A percentile compares a stretch with the other conserved stretches of the same genome.
Evolutionary conservation across 2,113 vertebrate genomes (phyloP).

Genomic region (Rostratula benghalensis): DNA sequence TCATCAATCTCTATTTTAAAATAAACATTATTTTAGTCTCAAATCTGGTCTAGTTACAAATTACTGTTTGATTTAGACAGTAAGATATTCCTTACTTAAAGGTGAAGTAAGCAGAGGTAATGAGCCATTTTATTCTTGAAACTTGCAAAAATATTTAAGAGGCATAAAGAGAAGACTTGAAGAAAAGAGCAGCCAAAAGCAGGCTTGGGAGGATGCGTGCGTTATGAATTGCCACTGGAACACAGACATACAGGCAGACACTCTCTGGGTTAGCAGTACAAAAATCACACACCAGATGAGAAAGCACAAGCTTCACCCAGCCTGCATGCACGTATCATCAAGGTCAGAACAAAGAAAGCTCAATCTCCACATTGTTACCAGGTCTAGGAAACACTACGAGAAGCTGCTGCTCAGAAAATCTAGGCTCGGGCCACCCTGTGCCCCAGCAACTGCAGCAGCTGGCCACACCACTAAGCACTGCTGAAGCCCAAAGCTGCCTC

Average conservation of each 20-base stretch:
- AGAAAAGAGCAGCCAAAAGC: not conserved
- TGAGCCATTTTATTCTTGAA: not conserved
- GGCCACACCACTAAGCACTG: accelerated
- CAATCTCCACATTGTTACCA: not conserved
- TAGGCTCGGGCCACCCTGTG: not conserved
- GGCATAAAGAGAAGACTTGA: not conserved
- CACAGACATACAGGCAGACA: not conserved
- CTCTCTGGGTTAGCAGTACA: not conserved
- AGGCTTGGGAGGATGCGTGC: accelerated
- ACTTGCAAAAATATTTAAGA: not conserved
- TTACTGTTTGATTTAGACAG: not conserved
- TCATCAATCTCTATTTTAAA: not conserved
- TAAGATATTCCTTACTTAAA: not conserved
- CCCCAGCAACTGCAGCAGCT: not conserved
- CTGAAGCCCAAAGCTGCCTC: not conserved
- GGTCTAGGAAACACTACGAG: not conserved
- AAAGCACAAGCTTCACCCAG: not conserved
- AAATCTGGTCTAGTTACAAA: not conserved
- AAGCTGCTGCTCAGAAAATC: not conserved
- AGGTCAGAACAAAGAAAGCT: not conserved
- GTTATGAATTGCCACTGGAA: not conserved
- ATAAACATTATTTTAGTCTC: not conserved
- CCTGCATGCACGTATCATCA: accelerated
- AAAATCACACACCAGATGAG: not conserved
- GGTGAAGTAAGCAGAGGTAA: not conserved